A percentile compares a stretch with the other conserved stretches of the same genome.
Evolutionary conservation across 2,797 vertebrate species (phyloP).

Genomic region (Peromyscus attwateri): DNA sequence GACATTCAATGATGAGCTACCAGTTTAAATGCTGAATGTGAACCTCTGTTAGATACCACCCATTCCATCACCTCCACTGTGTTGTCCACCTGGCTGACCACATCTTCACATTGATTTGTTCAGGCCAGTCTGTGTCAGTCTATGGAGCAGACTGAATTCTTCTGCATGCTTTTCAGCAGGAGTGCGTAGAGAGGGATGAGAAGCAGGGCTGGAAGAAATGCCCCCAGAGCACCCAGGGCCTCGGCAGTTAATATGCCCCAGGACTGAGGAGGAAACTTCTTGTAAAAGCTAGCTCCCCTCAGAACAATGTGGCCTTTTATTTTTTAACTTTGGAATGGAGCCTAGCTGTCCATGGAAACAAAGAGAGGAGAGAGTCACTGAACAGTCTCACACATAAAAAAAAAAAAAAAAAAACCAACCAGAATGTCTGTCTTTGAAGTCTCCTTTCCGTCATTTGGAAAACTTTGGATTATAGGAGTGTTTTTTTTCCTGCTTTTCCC

Average conservation of each 20-base stretch:
- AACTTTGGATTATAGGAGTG: conserved; percentile 88
- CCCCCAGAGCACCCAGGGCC: conserved; percentile 75
- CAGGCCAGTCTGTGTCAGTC: neutral
- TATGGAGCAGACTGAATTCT: neutral
- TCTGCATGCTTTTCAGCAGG: neutral
- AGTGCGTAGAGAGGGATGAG: neutral
- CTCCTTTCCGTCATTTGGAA: conserved; percentile 89
- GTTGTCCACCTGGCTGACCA: neutral
- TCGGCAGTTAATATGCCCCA: conserved; percentile 88
- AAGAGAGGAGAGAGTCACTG: conserved; percentile 89
- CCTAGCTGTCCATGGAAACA: conserved; percentile 89
- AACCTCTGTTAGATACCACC: neutral
- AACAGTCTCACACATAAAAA: conserved; percentile 86
- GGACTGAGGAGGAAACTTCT: conserved; percentile 88
- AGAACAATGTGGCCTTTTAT: conserved; percentile 90
- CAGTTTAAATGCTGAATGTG: neutral
- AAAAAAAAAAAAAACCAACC: conserved; percentile 86
- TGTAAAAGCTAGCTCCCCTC: conserved; percentile 88
- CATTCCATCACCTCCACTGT: neutral
- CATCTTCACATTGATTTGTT: neutral
- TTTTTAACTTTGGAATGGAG: conserved; percentile 90
- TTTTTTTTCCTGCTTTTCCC: conserved; percentile 53
- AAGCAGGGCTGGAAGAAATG: conserved; percentile 4
- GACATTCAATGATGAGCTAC: neutral
- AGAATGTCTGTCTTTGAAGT: conserved; percentile 90